phyloP scores from a whole-genome alignment of 2,888 invertebrate species.

The Prosopocoilus inquinatus region DNA sequence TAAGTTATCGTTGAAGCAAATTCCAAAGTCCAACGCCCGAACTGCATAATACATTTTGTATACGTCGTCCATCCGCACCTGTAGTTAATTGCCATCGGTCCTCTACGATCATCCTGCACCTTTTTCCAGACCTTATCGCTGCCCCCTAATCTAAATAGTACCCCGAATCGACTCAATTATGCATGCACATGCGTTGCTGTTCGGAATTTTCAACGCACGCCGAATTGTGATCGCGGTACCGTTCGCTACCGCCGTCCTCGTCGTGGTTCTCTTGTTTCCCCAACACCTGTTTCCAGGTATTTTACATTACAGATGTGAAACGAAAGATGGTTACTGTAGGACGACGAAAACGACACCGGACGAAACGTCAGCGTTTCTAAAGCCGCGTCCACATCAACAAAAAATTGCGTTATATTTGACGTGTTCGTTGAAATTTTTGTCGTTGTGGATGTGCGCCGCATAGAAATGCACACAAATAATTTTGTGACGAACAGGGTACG shows the following conservation, averaged over 20 bases:
- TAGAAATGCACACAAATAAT: too few species aligned
- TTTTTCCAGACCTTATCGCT: not conserved
- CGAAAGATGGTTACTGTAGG: too few species aligned
- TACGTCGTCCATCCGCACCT: not conserved
- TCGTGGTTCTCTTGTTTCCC: not conserved
- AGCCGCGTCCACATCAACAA: too few species aligned
- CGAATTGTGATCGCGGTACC: not conserved
- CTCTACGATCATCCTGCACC: constrained; percentile 1
- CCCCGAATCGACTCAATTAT: constrained; percentile 3
- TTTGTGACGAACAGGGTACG: too few species aligned
- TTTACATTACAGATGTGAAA: too few species aligned
- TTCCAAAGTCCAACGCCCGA: not conserved
- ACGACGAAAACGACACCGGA: too few species aligned
- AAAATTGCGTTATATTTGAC: too few species aligned
- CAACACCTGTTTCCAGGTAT: not conserved
- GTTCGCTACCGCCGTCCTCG: not conserved
- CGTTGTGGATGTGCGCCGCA: too few species aligned
- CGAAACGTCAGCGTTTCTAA: too few species aligned
- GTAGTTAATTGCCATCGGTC: constrained; percentile 1
- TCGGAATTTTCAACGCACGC: constrained; percentile 1
- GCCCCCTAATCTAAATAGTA: constrained; percentile 1
- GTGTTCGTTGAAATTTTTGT: too few species aligned
- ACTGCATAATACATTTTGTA: not conserved
- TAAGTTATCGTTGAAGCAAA: too few species aligned
- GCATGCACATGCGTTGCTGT: not conserved